Base-by-base conservation (phyloP, 2,797 vertebrate genomes). In the Decapterus maruadsi region DNA sequence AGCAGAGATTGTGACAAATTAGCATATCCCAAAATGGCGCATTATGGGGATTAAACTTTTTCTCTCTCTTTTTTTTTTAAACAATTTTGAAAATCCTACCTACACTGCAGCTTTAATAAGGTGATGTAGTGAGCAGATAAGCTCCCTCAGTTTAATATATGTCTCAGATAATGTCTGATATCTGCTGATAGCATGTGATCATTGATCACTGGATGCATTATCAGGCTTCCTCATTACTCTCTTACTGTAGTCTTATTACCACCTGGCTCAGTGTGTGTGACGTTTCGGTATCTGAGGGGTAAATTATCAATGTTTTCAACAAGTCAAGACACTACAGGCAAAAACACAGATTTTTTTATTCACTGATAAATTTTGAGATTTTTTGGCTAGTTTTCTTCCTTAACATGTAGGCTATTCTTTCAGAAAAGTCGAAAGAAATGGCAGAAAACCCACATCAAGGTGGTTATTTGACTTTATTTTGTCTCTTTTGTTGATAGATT, bases 81-180 rank as follows among this genome's bases (percentile, higher is more conserved):
- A 2, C 53, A 17, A 43, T 38, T 48, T 40, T 26, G 17, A 69
- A 51, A 51, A 54, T 34, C 29, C 29, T 0, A 29, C 20, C 45
- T 50, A 46, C 7, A 12, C 48, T 74, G 50, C 36, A 55, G 26
- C 54, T 59, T 60, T 72, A 75, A 75, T 50, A 20, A 60, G 48
- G 22, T 20, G 68, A 81, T 66, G 1, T 16, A 46, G 58, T 29
- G 38, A 53, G 5, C 16, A 53, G 60, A 77, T 80, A 42, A 58
- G 62, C 13, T 20, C 38, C 38, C 17, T 68, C 6, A 40, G 8
- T 70, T 20, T 38, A 61, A 70, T 46, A 16, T 50, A 54, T 17
- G 45, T 68, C 19, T 38, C 1, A 48, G 38, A 50, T 50, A 29
- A 77, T 16, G 48, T 72, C 54, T 48, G 29, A 58, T 42, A 26